These are phyloP conservation scores for Sebastes kiyomatsui DNA, from an alignment of 2,797 vertebrate genomes.

Conservation along the genomic window DNA sequence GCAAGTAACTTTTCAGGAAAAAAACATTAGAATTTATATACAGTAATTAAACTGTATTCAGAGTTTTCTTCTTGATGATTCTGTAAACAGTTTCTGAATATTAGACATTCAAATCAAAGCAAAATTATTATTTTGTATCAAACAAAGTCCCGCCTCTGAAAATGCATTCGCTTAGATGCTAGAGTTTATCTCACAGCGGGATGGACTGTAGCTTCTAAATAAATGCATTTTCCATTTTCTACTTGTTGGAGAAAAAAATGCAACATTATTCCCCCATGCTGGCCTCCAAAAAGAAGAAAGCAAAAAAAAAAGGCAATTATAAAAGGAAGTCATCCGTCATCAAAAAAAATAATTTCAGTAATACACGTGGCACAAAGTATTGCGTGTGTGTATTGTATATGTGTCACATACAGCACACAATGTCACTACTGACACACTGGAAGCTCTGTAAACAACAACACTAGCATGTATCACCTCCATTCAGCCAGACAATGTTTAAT, in stretches of 20 bases:
- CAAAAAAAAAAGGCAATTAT: neutral
- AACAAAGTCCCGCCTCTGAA: neutral
- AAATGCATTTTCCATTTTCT: neutral
- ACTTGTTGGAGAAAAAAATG: neutral
- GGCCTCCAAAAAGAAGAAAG: neutral
- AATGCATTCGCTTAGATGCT: neutral
- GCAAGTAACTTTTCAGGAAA: neutral
- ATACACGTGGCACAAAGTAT: neutral
- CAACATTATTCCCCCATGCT: neutral
- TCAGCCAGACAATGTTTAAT: slow-evolving; percentile 66
- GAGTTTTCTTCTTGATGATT: neutral
- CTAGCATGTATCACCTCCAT: neutral
- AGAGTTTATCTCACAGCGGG: neutral
- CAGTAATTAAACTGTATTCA: neutral
- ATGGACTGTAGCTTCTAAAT: neutral
- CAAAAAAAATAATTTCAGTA: neutral
- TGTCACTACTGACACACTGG: neutral
- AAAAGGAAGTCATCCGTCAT: neutral
- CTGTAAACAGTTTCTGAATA: neutral
- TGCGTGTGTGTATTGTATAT: neutral
- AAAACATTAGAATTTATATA: neutral
- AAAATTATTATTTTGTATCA: neutral
- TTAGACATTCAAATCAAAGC: neutral
- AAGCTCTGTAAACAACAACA: slow-evolving; percentile 15
- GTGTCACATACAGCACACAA: neutral